phyloP scores from a whole-genome alignment of 1,140 invertebrate species.

The Drosophila tani region DNA sequence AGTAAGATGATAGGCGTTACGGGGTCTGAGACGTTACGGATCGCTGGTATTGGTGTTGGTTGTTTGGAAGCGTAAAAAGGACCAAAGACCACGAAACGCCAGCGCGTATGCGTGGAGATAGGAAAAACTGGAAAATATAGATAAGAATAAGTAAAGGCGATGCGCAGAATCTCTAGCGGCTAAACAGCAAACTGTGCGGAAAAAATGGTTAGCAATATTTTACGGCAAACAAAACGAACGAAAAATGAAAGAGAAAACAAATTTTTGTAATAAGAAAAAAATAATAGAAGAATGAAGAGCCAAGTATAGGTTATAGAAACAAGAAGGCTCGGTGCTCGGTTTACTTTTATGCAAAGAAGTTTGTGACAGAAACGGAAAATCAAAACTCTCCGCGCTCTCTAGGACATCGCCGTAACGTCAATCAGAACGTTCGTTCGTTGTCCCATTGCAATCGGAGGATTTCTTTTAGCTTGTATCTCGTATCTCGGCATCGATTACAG shows the following conservation, averaged over 20 bases:
- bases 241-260: slow-evolving; percentile 59
- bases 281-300: slow-evolving; percentile 27
- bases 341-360: slow-evolving; percentile 37
- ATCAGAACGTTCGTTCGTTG: slow-evolving; percentile 33
- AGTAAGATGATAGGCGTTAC: slow-evolving; percentile 49
- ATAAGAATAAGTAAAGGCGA: slow-evolving; percentile 62
- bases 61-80: slow-evolving; percentile 48
- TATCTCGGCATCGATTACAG: slow-evolving; percentile 35
- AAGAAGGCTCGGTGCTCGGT: slow-evolving; percentile 33
- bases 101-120: slow-evolving; percentile 35
- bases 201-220: slow-evolving; percentile 80
- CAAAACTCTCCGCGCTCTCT: slow-evolving; percentile 31
- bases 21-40: slow-evolving; percentile 52
- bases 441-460: slow-evolving; percentile 15
- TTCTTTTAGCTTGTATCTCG: slow-evolving; percentile 29
- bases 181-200: slow-evolving; percentile 69
- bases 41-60: slow-evolving; percentile 41
- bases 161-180: slow-evolving; percentile 75
- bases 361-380: slow-evolving; percentile 35
- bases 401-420: slow-evolving; percentile 44
- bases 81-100: slow-evolving; percentile 52
- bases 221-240: slow-evolving; percentile 56
- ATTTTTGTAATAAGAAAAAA: slow-evolving; percentile 60
- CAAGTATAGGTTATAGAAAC: slow-evolving; percentile 32
- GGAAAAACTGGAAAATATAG: slow-evolving; percentile 54